Percentiles rank a stretch among this genome's conserved stretches.
Evolutionary conservation across 2,797 vertebrate species (phyloP).

Genomic region (Myiotriccus ornatus): DNA sequence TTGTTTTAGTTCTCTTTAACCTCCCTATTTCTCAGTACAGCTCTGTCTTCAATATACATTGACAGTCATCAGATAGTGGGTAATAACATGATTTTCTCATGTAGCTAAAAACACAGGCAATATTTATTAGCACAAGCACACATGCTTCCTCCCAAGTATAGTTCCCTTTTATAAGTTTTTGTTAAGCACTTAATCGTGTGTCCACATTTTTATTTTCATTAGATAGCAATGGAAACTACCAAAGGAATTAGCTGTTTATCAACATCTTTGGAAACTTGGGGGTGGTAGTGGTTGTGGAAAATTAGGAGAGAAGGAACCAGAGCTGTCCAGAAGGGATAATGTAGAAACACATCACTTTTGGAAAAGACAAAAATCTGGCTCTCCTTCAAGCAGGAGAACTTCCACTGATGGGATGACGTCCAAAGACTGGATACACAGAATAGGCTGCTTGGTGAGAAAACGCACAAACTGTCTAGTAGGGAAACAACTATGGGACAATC

Average conservation of each 20-base stretch:
- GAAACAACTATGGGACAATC: neutral
- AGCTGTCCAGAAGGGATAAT: neutral
- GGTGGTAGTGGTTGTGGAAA: neutral
- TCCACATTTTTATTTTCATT: neutral
- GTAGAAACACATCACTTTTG: neutral
- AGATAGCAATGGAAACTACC: neutral
- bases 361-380: neutral
- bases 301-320: neutral
- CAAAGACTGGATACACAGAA: neutral
- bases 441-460: neutral
- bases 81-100: neutral
- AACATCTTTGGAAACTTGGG: neutral
- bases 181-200: fast-evolving
- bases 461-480: neutral
- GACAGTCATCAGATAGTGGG: neutral
- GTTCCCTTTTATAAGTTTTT: neutral
- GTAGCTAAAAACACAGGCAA: neutral
- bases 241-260: neutral
- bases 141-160: neutral
- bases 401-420: neutral
- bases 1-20: neutral
- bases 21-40: neutral
- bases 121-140: neutral
- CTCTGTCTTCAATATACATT: neutral
- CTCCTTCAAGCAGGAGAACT: neutral